These are phyloP conservation scores for Torymus auratus DNA, from an alignment of 2,888 invertebrate species.

Conservation along the genomic window DNA sequence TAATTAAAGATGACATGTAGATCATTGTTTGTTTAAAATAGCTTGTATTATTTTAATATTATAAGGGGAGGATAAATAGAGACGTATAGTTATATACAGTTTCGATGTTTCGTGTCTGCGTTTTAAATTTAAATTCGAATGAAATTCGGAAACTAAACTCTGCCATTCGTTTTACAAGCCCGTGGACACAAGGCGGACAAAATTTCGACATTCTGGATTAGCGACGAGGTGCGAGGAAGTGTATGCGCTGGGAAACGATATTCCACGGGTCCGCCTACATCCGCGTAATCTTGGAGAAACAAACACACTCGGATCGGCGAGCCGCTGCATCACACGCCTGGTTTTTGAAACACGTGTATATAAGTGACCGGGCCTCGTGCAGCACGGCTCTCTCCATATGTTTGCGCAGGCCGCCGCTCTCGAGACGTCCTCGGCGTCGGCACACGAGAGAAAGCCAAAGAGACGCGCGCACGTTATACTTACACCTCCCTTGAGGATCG, in stretches of 20 bases:
- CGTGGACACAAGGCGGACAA: too few relatives aligned
- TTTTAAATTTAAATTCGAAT: too few relatives aligned
- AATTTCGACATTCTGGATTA: neutral
- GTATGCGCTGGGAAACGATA: neutral
- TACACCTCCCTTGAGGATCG: conserved; percentile 33
- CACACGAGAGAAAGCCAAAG: neutral
- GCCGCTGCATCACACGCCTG: neutral
- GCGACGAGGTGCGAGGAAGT: neutral
- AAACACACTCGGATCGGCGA: conserved; percentile 61
- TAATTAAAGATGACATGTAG: too few relatives aligned
- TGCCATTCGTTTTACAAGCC: too few relatives aligned
- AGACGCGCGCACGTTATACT: neutral
- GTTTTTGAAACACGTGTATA: too few relatives aligned
- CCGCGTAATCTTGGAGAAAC: conserved; percentile 63
- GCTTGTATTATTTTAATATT: too few relatives aligned
- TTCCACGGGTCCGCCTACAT: conserved; percentile 8
- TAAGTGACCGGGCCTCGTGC: conserved; percentile 47
- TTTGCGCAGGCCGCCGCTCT: conserved; percentile 45
- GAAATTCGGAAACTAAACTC: too few relatives aligned
- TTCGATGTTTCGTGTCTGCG: too few relatives aligned
- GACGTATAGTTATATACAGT: too few relatives aligned
- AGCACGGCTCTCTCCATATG: neutral
- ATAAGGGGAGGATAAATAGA: too few relatives aligned
- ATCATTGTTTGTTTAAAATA: neutral
- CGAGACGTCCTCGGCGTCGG: neutral